These are phyloP conservation scores for Eclectus roratus DNA, from an alignment of 2,113 vertebrate genomes.

Conservation along the genomic window DNA sequence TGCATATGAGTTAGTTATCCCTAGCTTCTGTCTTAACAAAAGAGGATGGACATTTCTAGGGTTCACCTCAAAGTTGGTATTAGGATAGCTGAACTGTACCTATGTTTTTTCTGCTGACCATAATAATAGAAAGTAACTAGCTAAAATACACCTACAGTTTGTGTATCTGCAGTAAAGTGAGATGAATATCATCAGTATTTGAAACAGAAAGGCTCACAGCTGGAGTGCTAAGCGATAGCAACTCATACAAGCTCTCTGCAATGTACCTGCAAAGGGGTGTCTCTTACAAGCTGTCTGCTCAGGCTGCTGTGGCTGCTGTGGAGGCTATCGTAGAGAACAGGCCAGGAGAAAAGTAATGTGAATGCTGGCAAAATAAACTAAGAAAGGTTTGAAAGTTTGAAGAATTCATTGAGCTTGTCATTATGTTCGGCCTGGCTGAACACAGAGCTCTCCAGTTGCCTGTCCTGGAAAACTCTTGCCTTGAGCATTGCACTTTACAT, in stretches of 20 bases:
- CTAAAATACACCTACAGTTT: not conserved
- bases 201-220: not conserved
- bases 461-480: not conserved
- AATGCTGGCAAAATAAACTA: not conserved
- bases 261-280: not conserved
- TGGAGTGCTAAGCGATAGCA: not conserved
- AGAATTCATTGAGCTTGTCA: not conserved
- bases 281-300: not conserved
- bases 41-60: not conserved
- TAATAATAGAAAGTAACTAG: no score
- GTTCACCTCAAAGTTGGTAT: not conserved
- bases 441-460: not conserved
- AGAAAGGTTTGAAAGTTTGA: not conserved
- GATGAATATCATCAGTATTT: not conserved
- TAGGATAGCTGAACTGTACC: not conserved
- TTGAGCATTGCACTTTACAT: not conserved
- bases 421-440: not conserved
- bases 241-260: not conserved
- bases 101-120: not conserved
- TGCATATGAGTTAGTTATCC: not conserved
- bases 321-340: not conserved
- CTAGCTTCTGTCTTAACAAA: not conserved
- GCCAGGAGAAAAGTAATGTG: not conserved
- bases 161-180: not conserved
- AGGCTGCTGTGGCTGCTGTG: not conserved